Conservation (phyloP, 2,797 vertebrate genomes). For the Hemibagrus guttatus region DNA sequence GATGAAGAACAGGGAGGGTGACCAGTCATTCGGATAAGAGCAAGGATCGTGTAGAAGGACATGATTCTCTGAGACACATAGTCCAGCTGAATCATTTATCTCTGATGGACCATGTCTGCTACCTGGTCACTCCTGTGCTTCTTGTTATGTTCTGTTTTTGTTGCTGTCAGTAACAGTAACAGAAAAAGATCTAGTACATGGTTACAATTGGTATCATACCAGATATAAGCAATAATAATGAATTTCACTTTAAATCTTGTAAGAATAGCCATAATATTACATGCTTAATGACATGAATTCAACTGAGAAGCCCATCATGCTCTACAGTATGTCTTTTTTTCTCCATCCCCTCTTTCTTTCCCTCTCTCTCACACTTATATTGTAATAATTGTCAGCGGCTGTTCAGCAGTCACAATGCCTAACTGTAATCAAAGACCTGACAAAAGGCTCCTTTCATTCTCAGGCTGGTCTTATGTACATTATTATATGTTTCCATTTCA, state of each 20-base stretch:
- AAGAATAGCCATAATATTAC: slow-evolving; percentile 26
- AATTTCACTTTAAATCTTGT: slow-evolving; percentile 11
- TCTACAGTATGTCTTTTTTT: slow-evolving; percentile 53
- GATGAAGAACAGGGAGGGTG: neutral
- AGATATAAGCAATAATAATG: slow-evolving; percentile 3
- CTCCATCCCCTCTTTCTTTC: slow-evolving; percentile 26
- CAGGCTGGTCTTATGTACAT: slow-evolving; percentile 73
- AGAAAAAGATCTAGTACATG: neutral
- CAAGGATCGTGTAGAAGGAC: neutral
- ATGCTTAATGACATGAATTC: slow-evolving; percentile 51
- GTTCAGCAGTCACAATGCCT: slow-evolving; percentile 73
- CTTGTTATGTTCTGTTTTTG: neutral
- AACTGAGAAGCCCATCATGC: slow-evolving; percentile 58
- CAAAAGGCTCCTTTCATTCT: slow-evolving; percentile 77
- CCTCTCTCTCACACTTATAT: slow-evolving; percentile 51
- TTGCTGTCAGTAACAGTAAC: neutral
- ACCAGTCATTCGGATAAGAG: neutral
- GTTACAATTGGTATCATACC: neutral
- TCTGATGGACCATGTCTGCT: neutral
- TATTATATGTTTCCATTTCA: slow-evolving; percentile 73
- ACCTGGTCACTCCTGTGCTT: neutral
- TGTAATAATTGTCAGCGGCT: slow-evolving; percentile 69
- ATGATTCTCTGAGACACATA: neutral
- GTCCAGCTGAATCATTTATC: neutral
- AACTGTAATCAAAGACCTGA: slow-evolving; percentile 77